phyloP scores from a whole-genome alignment of 2,113 vertebrate genomes.

The Hystrix cristata region DNA sequence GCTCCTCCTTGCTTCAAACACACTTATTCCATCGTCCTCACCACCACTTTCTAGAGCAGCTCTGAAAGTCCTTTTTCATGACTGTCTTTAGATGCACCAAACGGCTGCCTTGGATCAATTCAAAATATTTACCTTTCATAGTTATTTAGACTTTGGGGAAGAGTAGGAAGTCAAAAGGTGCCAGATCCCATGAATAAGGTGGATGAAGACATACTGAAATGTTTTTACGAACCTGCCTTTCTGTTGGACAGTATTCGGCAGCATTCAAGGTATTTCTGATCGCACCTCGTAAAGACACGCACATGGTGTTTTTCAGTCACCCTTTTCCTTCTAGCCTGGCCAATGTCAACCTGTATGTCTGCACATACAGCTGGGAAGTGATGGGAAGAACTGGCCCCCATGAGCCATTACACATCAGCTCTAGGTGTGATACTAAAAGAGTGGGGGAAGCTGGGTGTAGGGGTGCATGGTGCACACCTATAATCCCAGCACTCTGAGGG shows the following conservation, averaged over 20 bases:
- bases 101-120: neutral
- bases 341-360: neutral
- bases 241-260: neutral
- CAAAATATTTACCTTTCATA: neutral
- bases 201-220: neutral
- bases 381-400: neutral
- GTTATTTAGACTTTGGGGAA: neutral
- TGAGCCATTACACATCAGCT: neutral
- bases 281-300: neutral
- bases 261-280: neutral
- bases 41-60: neutral
- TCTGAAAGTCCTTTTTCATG: neutral
- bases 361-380: neutral
- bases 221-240: neutral
- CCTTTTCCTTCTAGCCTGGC: neutral
- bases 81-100: neutral
- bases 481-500: neutral
- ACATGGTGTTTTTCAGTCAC: neutral
- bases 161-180: neutral
- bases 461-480: neutral
- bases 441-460: too few species aligned
- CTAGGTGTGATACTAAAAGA: neutral
- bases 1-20: neutral
- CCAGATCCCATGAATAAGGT: neutral
- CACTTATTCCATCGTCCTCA: neutral